A percentile compares a stretch with the other conserved stretches of the same genome.
phyloP scores from a whole-genome alignment of 2,113 vertebrate species.

The Syngnathus scovelli region DNA sequence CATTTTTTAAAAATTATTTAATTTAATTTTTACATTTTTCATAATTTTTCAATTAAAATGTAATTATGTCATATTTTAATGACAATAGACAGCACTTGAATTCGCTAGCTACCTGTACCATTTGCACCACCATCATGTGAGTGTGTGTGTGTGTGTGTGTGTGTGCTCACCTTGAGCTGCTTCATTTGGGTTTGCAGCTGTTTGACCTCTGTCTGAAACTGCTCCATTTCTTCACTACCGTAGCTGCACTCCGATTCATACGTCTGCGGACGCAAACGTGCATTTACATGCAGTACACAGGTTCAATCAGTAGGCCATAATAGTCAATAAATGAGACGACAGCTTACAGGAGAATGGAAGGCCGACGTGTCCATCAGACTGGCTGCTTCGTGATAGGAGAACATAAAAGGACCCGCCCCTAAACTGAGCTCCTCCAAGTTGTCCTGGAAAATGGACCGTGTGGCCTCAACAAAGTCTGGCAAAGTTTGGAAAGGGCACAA shows the following conservation, averaged over 20 bases:
- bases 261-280: constrained; percentile 56
- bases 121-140: too few relatives aligned
- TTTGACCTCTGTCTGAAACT: constrained; percentile 77
- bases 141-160: neutral
- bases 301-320: neutral
- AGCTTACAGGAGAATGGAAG: constrained; percentile 81
- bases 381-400: constrained; percentile 82
- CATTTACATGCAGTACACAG: neutral
- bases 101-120: neutral
- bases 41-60: neutral
- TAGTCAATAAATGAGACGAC: neutral
- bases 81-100: neutral
- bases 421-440: constrained; percentile 75
- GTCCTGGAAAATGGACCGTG: constrained; percentile 72
- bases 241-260: constrained; percentile 74
- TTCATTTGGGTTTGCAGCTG: constrained; percentile 78
- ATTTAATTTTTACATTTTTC: too few relatives aligned
- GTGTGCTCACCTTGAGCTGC: constrained; percentile 74
- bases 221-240: constrained; percentile 78
- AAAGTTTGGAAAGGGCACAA: neutral
- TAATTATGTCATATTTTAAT: too few relatives aligned
- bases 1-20: too few relatives aligned
- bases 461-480: constrained; percentile 80
- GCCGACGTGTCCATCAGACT: constrained; percentile 84
- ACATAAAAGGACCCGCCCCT: constrained; percentile 72